phyloP scores from a whole-genome alignment of 2,113 vertebrate species.

The Rousettus leschenaultii region DNA sequence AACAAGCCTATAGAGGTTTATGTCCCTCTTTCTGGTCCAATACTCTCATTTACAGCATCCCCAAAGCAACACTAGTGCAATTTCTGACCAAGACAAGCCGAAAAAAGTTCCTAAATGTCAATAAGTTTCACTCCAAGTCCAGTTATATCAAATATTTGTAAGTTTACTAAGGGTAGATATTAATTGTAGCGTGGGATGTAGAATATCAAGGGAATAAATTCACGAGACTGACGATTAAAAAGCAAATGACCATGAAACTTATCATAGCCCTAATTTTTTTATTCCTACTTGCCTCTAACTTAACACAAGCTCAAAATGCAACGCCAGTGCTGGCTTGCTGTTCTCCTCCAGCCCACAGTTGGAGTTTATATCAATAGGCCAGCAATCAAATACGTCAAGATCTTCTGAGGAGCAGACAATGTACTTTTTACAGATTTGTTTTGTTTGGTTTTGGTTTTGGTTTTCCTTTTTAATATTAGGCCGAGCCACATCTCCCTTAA shows the following conservation, averaged over 20 bases:
- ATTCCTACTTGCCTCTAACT: conserved; percentile 43
- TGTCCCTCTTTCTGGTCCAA: not conserved
- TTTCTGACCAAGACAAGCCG: conserved; percentile 21
- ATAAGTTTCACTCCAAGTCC: conserved; percentile 2
- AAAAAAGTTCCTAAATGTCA: conserved; percentile 42
- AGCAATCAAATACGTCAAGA: conserved; percentile 34
- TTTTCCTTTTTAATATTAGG: not conserved
- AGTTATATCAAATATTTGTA: not conserved
- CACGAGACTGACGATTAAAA: conserved; percentile 17
- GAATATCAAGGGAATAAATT: not conserved
- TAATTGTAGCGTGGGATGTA: not conserved
- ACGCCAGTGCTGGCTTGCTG: conserved; percentile 38
- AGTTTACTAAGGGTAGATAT: conserved; percentile 17
- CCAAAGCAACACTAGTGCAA: not conserved
- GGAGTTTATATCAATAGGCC: conserved; percentile 38
- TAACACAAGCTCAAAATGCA: not conserved
- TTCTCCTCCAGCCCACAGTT: conserved; percentile 32
- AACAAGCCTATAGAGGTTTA: not conserved
- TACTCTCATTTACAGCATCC: not conserved
- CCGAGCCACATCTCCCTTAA: not conserved
- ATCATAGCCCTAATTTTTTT: conserved; percentile 29
- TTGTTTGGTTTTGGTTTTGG: conserved; percentile 26
- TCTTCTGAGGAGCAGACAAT: not conserved
- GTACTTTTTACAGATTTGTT: not conserved
- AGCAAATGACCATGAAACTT: not conserved